Conservation (phyloP, 1,140 invertebrate genomes). For the Monochamus saltuarius region DNA sequence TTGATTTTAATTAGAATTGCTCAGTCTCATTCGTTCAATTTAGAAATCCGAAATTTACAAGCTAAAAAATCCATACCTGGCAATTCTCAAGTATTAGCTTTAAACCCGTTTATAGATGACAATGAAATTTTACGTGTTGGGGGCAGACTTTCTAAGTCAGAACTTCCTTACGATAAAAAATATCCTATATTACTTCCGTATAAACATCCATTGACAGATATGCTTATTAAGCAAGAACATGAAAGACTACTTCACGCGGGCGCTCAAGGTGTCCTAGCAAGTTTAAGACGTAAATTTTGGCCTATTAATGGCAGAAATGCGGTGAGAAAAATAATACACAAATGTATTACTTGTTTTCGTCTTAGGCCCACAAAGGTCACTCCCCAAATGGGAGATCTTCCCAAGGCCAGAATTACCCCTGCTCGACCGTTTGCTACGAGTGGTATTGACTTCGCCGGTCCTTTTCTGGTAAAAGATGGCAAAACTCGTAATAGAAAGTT, state of each 20-base stretch:
- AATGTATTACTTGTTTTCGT: conserved; percentile 18
- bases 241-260: conserved; percentile 20
- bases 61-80: no score
- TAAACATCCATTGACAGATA: conserved; percentile 28
- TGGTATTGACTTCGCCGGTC: conserved; percentile 48
- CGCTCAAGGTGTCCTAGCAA: conserved; percentile 16
- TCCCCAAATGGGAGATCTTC: conserved; percentile 46
- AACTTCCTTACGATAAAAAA: conserved; percentile 27
- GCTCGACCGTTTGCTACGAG: conserved; percentile 34
- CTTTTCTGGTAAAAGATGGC: conserved; percentile 29
- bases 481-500: not conserved
- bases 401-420: conserved; percentile 32
- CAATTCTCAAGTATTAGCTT: no score
- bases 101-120: no score
- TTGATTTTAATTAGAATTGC: no score
- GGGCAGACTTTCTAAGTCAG: conserved; percentile 37
- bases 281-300: conserved; percentile 27
- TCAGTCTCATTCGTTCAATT: no score
- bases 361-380: conserved; percentile 13
- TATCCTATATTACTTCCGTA: conserved; percentile 30
- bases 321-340: conserved; percentile 17
- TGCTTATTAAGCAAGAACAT: conserved; percentile 30
- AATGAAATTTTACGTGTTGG: conserved; percentile 13
- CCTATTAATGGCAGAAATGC: conserved; percentile 18
- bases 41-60: no score